phyloP scores from a whole-genome alignment of 2,888 invertebrate genomes.

The Latrodectus hesperus region DNA sequence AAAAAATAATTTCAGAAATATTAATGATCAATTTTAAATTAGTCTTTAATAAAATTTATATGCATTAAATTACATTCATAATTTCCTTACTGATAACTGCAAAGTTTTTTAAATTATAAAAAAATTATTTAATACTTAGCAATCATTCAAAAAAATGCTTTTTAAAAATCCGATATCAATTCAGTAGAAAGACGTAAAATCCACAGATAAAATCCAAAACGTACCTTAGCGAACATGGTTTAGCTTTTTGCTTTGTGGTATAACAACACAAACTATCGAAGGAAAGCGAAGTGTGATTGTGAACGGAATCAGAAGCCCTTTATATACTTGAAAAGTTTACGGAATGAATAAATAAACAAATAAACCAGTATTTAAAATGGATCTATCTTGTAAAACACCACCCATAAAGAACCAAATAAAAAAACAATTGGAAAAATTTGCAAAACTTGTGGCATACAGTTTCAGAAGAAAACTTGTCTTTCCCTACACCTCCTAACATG shows the following conservation, averaged over 20 bases:
- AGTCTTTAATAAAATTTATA: too few relatives aligned
- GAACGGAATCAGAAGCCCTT: constrained; percentile 12
- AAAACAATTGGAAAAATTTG: constrained; percentile 25
- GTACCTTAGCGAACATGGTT: constrained; percentile 61
- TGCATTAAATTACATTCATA: too few relatives aligned
- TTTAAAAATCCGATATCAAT: too few relatives aligned
- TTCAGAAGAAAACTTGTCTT: constrained; percentile 22
- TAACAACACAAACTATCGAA: constrained; percentile 22
- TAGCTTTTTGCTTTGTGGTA: constrained; percentile 9
- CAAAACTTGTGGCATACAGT: constrained; percentile 51
- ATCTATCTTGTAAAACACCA: constrained; percentile 41
- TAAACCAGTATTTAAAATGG: constrained; percentile 17
- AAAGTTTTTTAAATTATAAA: too few relatives aligned
- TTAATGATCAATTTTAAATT: too few relatives aligned
- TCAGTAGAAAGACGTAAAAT: background rate
- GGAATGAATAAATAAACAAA: constrained; percentile 21
- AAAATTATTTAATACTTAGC: too few relatives aligned
- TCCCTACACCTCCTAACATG: constrained; percentile 11
- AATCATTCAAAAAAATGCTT: too few relatives aligned
- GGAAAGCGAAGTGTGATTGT: constrained; percentile 21
- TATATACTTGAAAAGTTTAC: constrained; percentile 27
- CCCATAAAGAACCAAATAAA: constrained; percentile 60
- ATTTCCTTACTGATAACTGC: too few relatives aligned
- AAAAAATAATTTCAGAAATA: too few relatives aligned
- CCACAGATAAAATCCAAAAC: constrained; percentile 9